Base-by-base conservation (phyloP, 2,797 vertebrate species). In the Cryptoblepharus egeriae region DNA sequence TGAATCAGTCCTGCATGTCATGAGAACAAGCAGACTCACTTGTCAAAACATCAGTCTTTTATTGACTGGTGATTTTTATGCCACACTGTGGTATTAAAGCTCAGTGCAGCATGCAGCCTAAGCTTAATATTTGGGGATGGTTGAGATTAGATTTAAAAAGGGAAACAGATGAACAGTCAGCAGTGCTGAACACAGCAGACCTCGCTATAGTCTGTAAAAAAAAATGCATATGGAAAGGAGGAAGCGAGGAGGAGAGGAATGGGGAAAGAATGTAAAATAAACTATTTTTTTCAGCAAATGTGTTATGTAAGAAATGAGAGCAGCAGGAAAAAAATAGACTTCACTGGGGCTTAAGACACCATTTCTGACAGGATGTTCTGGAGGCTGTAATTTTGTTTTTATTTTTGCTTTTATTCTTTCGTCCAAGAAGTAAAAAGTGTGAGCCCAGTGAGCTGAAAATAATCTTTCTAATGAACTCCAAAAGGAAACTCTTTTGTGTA, bases 401-500 rank as follows among this genome's bases (percentile, higher is more conserved):
- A 83, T 84, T 82, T 85, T 85, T 89, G 26, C 11, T 65, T 89
- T 84, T 58, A 83, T 84, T 82, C n/a, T n/a, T n/a, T n/a, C n/a
- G 83, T 68, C 39, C 79, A 37, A 74, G 83, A 83, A 81, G 79
- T 63, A 85, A 87, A 22, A 86, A 35, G 24, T 60, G 74, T 74
- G 63, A 42, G 64, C 30, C 26, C 37, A 58, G 78, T 55, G 77
- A 5, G 4, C 3, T 52, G 30, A 81, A 80, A 68, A 63, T 75
- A 77, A 80, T 60, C 22, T 58, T 81, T n/a, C 61, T 64, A 74
- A 49, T 0, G 0, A 64, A 57, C 84, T 81, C 15, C 75, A 85
- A 69, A 73, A 69, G 15, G 35, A 32, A 76, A 24, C 49, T 24
- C 8, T 2, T 39, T 55, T 80, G 22, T 39, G 35, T 71, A 87